Percentiles rank a stretch among this genome's conserved stretches.
Evolutionary conservation across 2,888 invertebrate genomes (phyloP).

Genomic region (Zaprionus bogoriensis): DNA sequence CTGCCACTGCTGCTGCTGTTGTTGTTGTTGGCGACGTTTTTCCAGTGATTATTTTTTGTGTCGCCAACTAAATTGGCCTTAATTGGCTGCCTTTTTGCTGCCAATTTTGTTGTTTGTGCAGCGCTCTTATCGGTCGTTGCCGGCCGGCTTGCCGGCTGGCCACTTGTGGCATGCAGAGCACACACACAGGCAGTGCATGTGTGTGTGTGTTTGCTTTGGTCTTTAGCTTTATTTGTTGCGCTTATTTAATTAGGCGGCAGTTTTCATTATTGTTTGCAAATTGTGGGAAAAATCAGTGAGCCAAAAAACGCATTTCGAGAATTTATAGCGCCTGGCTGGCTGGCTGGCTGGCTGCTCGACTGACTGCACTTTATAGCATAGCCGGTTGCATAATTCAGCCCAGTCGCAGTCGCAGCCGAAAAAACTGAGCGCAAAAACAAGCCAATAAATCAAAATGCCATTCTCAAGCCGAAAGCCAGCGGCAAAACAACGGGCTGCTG

Average conservation of each 20-base stretch:
- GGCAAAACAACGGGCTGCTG: constrained; percentile 43
- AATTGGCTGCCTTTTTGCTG: constrained; percentile 75
- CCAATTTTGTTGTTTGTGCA: constrained; percentile 57
- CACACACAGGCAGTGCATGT: constrained; percentile 3
- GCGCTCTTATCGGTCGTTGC: constrained; percentile 65
- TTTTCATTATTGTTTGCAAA: constrained; percentile 77
- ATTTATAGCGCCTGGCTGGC: constrained; percentile 51
- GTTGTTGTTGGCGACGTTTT: constrained; percentile 44
- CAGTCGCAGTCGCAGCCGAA: constrained; percentile 39
- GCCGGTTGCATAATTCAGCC: constrained; percentile 62
- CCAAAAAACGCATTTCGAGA: constrained; percentile 61
- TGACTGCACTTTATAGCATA: constrained; percentile 66
- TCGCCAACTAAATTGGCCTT: constrained; percentile 75
- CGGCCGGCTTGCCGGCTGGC: constrained; percentile 55
- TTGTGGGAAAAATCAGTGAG: constrained; percentile 73
- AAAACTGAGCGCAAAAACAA: constrained; percentile 61
- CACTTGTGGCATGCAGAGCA: constrained; percentile 66
- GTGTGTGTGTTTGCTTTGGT: constrained; percentile 20
- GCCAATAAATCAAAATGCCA: constrained; percentile 75
- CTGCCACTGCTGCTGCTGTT: constrained; percentile 29
- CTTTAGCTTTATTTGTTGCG: constrained; percentile 57
- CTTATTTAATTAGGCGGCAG: constrained; percentile 63
- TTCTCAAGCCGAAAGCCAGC: constrained; percentile 64
- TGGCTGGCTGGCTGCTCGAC: constrained; percentile 20
- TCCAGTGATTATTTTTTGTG: constrained; percentile 65